Conservation (phyloP, 2,113 vertebrate genomes). For the Lamprologus callipterus region DNA sequence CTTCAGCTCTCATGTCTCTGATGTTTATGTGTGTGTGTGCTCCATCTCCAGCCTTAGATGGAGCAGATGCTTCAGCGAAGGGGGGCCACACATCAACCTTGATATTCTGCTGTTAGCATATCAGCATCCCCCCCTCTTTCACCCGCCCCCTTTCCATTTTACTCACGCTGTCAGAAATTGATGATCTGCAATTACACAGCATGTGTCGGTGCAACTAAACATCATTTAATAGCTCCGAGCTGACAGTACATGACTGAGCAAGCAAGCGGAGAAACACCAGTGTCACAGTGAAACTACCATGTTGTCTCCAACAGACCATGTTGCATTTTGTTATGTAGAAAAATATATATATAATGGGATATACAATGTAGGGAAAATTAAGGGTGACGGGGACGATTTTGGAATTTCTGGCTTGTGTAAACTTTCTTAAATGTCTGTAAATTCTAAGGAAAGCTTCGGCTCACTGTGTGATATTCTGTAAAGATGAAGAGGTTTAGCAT, state of each 20-base stretch:
- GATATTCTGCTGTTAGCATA: constrained; percentile 32
- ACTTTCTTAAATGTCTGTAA: not conserved
- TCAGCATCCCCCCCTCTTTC: not conserved
- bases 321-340: not conserved
- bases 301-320: not conserved
- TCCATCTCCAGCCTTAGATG: not conserved
- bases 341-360: not conserved
- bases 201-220: constrained; percentile 42
- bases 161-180: constrained; percentile 44
- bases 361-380: not conserved
- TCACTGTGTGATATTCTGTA: not conserved
- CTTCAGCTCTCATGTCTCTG: not conserved
- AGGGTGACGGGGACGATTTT: not conserved
- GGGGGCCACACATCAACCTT: constrained; percentile 50
- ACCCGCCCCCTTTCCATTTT: not conserved
- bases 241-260: constrained; percentile 24
- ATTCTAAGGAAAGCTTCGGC: not conserved
- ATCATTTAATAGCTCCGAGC: constrained; percentile 28
- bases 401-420: not conserved
- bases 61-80: constrained; percentile 52
- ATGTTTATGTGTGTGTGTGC: not conserved
- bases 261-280: not conserved
- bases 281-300: not conserved
- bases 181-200: constrained; percentile 60
- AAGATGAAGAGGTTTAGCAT: not conserved